Base-by-base conservation (phyloP, 2,797 vertebrate genomes). In the Platyrinchus mystaceus region DNA sequence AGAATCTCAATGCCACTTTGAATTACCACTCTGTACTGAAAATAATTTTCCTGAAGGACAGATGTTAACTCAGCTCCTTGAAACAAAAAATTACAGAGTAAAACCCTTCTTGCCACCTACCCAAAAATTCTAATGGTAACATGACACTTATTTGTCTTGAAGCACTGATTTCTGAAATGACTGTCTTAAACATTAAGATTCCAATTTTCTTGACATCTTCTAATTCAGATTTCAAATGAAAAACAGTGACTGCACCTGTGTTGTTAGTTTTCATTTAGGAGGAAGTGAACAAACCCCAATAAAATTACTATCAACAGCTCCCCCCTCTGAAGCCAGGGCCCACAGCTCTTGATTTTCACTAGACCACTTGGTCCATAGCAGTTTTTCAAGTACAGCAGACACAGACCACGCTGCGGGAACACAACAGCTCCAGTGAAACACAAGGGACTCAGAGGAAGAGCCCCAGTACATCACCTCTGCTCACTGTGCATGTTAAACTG, bases 401-500 rank as follows among this genome's bases (percentile, higher is more conserved):
- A n/a, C 1, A 75, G 58, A 62, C 13, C n/a, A 19, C 0, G 0
- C 46, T 81, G 37, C 27, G 49, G 58, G 44, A 75, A 56, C 37
- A 77, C 36, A 66, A 28, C 75, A 39, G 62, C 9, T 41, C 68
- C 44, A 21, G 41, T 52, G 55, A 55, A 67, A 63, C 70, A 50
- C 50, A 24, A 9, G n/a, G 34, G 34, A 13, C 30, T 44, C 27
- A 0, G 20, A 41, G 32, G 62, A 43, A n/a, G 37, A 76, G 59
- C 71, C 89, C 47, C 62, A 73, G 67, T n/a, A 34, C 14, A 24
- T 23, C 78, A 18, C 64, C 79, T 63, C 86, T 94, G 74, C 74
- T 59, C 70, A 23, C 20, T 1, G 11, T 10, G 4, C 26, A 20
- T 0, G 1, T 26, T 50, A 73, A 73, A 41, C 63, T 11, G 0